Conservation (phyloP, 2,797 vertebrate genomes). For the Hydrolagus colliei region DNA sequence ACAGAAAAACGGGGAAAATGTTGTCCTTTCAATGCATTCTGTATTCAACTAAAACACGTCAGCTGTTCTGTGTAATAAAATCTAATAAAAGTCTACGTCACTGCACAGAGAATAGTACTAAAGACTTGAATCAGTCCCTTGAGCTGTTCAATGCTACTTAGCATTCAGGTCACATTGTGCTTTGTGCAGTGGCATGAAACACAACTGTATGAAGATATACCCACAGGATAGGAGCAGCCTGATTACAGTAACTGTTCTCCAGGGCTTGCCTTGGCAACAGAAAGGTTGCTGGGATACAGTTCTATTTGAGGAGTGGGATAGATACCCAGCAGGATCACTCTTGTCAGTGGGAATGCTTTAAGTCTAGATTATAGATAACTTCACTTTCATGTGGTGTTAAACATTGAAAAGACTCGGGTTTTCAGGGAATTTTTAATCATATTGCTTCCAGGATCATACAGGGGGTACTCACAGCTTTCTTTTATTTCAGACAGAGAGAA, state of each 20-base stretch:
- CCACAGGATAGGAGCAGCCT: conserved; percentile 28
- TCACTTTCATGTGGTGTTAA: conserved; percentile 23
- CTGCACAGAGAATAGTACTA: neutral
- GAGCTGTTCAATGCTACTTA: conserved; percentile 1
- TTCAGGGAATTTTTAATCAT: conserved; percentile 15
- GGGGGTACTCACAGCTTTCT: conserved; percentile 11
- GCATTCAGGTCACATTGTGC: conserved; percentile 28
- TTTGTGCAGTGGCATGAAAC: conserved; percentile 30
- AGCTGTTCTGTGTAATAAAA: conserved; percentile 26
- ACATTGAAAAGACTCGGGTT: conserved; percentile 24
- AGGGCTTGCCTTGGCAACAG: conserved; percentile 30
- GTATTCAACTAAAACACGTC: conserved; percentile 13
- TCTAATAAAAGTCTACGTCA: conserved; percentile 16
- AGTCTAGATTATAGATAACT: conserved; percentile 26
- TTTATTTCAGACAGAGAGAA: neutral
- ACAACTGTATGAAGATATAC: conserved; percentile 27
- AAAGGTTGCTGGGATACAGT: conserved; percentile 30
- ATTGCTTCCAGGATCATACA: conserved; percentile 24
- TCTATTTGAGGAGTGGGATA: conserved; percentile 25
- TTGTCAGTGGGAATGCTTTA: conserved; percentile 29
- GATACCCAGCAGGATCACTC: conserved; percentile 24
- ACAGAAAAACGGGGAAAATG: neutral
- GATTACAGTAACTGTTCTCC: conserved; percentile 30
- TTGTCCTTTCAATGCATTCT: neutral
- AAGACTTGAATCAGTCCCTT: conserved; percentile 24